These are phyloP conservation scores for Platalea minor DNA, from an alignment of 2,797 vertebrate genomes.

Conservation along the genomic window DNA sequence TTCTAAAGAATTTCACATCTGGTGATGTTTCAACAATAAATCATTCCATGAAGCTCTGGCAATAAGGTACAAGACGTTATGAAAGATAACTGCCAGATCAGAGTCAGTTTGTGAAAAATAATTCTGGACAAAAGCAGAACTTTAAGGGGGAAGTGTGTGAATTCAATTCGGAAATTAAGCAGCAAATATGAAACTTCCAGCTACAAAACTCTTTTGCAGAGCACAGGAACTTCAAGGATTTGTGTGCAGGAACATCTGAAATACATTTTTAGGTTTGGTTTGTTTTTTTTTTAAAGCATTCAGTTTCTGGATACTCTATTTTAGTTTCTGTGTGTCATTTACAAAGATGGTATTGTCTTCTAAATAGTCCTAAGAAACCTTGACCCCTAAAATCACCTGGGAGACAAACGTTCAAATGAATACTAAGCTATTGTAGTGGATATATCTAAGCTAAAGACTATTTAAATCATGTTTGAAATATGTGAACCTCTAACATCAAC, in stretches of 20 bases:
- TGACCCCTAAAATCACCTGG: background rate
- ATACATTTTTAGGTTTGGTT: too few relatives aligned
- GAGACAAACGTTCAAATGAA: background rate
- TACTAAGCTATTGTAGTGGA: background rate
- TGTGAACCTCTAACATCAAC: background rate
- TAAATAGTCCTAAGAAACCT: background rate
- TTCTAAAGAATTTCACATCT: background rate
- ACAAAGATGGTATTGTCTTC: background rate
- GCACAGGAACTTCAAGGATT: background rate
- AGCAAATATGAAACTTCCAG: background rate
- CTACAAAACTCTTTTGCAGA: background rate
- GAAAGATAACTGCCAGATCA: background rate
- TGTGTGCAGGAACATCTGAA: background rate
- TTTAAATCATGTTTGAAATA: background rate
- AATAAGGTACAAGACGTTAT: background rate
- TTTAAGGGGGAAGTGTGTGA: background rate
- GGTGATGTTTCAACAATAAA: background rate
- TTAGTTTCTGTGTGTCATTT: background rate
- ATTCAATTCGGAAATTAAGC: background rate
- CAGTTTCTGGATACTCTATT: fast-evolving
- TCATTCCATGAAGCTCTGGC: background rate
- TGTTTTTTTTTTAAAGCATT: background rate
- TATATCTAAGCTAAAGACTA: background rate
- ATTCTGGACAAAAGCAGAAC: background rate
- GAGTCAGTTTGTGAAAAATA: background rate